Evolutionary conservation across 2,797 vertebrate genomes (phyloP), one percentile per base, ranked within the genome.

Genomic region (Podarcis siculus): DNA sequence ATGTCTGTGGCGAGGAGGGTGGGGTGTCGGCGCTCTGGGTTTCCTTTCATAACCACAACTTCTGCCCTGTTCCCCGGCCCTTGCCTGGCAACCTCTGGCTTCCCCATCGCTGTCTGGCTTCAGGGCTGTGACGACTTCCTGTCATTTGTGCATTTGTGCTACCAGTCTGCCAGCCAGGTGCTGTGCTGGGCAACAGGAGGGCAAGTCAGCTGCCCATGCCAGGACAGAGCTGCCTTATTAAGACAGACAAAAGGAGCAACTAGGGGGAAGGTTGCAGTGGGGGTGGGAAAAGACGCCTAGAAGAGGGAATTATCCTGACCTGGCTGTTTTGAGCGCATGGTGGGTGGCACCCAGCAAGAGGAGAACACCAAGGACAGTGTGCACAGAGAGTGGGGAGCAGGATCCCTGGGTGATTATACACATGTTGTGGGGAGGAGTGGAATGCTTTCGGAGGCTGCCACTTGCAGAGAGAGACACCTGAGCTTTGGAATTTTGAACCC

Each of bases 21-120:
- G 30, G 7, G 25, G 37, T 35, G 85, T 19, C 67, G 9, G 25
- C 7, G 8, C 49, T 3, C 13, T 27, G 12, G 6, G 3, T 30
- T 17, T 89, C 87, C 39, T 32, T 90, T 58, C 79, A 80, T 77
- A 21, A 21, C 85, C 0, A 67, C 64, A 61, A 49, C 72, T 73
- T 73, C 45, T 45, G 58, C 25, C 23, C 80, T 79, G 25, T 15
- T 21, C 61, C 19, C 73, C 17, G 75, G 61, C 35, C 61, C 35
- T 27, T 25, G 61, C 27, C 27, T 39, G 3, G n/a, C 17, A n/a
- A 0, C 17, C 17, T 19, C 21, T 64, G 61, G 61, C 61, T 64
- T 64, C 19, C 61, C 21, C 17, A 64, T 23, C 21, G 17, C 61
- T 23, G 21, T 64, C 61, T 64, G 21, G 6, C 61, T 23, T 64